Evolutionary conservation across 2,113 vertebrate genomes (phyloP), one percentile per base, ranked within the genome.

Genomic region (Tachycineta bicolor): DNA sequence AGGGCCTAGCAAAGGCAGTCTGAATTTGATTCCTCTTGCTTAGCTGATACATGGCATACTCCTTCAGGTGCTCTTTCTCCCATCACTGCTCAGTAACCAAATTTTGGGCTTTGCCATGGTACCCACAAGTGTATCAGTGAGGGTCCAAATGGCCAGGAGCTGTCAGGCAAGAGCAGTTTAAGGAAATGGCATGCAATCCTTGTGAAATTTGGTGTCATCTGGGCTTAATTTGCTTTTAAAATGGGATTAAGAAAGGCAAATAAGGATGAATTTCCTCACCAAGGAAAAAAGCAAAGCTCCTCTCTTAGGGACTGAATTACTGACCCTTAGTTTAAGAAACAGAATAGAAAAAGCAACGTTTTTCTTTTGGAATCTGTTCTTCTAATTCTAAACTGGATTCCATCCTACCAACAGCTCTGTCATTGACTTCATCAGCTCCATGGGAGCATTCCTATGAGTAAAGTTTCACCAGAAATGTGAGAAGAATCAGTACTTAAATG

Each of bases 291-390:
- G 19, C 23, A 70, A 80, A 74, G 24, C 22, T 89, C 25, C 28
- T 63, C 24, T 89, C 77, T 53, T 41, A 56, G 49, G 29, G 29
- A 41, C 24, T 37, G 26, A 94, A 74, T 75, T 70, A 25, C 46
- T 69, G n/a, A n/a, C 29, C 16, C 14, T 75, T 70, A 44, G 18
- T 23, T 21, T 64, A 64, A 74, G 69, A 94, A 58, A 24, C 13
- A 49, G 34, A 77, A 3, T 25, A 69, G n/a, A 41, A 86, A 58
- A 73, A n/a, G 2, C 0, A 0, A 39, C 0, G 0, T 59, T 90
- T 91, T 87, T 60, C 49, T 63, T 94, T 59, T 87, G 46, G 37
- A 85, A 29, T 53, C 53, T 3, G 0, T 83, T 82, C 49, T 83
- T 64, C 55, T 69, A 65, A 63, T 68, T 39, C n/a, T 82, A 53